Evolutionary conservation across 2,113 vertebrate species (phyloP).

Genomic region (Strix aluco): DNA sequence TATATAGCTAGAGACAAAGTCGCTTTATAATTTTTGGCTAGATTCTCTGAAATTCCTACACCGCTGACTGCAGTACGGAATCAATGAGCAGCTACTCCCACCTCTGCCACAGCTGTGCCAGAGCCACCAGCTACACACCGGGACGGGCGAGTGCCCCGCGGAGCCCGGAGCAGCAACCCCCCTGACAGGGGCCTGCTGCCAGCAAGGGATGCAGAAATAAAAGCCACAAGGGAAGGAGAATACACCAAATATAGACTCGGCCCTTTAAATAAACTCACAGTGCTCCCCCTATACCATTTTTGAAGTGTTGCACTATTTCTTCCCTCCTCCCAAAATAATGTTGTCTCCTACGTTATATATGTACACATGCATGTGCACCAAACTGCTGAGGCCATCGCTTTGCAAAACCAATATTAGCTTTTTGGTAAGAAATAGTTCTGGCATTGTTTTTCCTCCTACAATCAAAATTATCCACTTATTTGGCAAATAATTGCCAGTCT

Average conservation of each 20-base stretch:
- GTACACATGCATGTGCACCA: accelerated
- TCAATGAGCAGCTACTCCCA: not conserved
- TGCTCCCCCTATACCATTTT: not conserved
- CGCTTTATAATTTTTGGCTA: not conserved
- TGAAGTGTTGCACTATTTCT: not conserved
- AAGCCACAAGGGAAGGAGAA: not conserved
- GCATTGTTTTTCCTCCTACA: accelerated
- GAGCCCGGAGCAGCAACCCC: not conserved
- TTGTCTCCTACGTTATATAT: accelerated
- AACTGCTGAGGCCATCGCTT: not conserved
- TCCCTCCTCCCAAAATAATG: not conserved
- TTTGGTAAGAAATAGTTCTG: not conserved
- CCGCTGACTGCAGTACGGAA: accelerated
- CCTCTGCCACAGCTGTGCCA: not conserved
- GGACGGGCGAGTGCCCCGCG: accelerated
- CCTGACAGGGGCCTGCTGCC: not conserved
- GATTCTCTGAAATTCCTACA: not conserved
- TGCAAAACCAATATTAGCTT: not conserved
- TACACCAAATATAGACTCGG: accelerated
- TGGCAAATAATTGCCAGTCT: not conserved
- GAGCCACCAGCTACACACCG: not conserved
- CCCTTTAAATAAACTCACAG: not conserved
- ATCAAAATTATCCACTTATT: not conserved
- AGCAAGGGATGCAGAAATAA: no score
- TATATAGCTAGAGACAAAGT: not conserved